Percentiles rank a stretch among this genome's conserved stretches.
Conservation (phyloP, 2,888 invertebrate species). For the Limnephilus rhombicus region DNA sequence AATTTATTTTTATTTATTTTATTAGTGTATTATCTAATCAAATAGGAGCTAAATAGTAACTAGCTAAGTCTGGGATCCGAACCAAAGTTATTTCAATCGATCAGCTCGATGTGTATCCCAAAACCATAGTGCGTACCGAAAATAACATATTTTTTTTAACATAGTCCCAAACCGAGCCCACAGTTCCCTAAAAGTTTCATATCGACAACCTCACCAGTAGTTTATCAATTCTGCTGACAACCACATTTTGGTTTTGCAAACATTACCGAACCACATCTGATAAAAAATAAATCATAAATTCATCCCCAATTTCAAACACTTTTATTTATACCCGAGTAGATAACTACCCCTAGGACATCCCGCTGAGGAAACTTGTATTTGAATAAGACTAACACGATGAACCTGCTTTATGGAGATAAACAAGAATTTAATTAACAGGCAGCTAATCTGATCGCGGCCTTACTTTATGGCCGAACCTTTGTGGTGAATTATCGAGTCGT, state of each 20-base stretch:
- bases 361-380: slow-evolving; percentile 14
- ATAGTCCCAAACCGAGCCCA: neutral
- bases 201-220: neutral
- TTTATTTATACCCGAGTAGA: neutral
- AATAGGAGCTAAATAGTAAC: no score
- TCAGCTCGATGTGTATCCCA: neutral
- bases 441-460: slow-evolving; percentile 56
- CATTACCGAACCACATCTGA: neutral
- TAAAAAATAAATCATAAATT: neutral
- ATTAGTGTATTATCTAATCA: no score
- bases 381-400: slow-evolving; percentile 28
- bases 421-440: slow-evolving; percentile 65
- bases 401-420: slow-evolving; percentile 65
- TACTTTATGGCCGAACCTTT: slow-evolving; percentile 52
- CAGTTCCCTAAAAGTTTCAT: neutral
- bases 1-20: no score
- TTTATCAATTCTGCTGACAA: neutral
- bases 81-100: neutral
- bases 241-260: neutral
- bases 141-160: neutral
- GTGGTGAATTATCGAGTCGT: slow-evolving; percentile 62
- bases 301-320: neutral
- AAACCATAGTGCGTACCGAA: neutral
- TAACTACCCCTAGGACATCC: neutral
- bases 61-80: no score